phyloP scores from a whole-genome alignment of 2,113 vertebrate species.

The Ceyx margarethae region DNA sequence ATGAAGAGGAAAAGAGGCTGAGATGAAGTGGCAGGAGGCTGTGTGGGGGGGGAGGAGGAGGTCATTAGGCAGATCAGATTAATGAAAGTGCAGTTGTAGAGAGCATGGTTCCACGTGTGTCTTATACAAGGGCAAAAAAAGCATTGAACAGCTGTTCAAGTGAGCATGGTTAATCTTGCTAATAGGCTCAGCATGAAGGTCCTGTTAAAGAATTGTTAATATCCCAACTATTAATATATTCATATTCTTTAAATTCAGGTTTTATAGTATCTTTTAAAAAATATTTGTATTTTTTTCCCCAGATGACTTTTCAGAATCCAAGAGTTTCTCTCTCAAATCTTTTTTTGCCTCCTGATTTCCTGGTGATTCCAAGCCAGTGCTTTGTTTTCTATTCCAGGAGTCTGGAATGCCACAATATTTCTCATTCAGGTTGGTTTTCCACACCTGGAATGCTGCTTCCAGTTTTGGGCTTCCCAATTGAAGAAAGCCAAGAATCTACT shows the following conservation, averaged over 20 bases:
- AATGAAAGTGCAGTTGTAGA: background rate
- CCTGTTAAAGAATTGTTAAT: background rate
- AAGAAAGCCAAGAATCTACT: too few relatives aligned
- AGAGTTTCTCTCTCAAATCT: background rate
- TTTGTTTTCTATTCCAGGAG: conserved; percentile 15
- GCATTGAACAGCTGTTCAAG: background rate
- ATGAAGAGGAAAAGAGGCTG: background rate
- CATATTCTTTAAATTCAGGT: background rate
- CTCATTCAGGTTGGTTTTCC: background rate
- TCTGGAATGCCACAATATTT: conserved; percentile 12
- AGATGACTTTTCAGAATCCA: conserved; percentile 21
- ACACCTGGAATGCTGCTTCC: too few relatives aligned
- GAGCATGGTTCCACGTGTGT: background rate
- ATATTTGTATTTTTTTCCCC: background rate
- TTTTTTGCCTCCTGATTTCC: conserved; percentile 35
- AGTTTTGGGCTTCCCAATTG: too few relatives aligned
- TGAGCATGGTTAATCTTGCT: background rate
- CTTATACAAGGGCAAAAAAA: background rate
- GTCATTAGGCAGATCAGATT: background rate
- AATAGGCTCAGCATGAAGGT: background rate
- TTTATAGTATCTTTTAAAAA: background rate
- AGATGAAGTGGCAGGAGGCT: background rate
- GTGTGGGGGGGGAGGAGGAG: background rate
- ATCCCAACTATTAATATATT: too few relatives aligned
- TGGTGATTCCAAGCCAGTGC: background rate